Base-by-base conservation (phyloP, 2,113 vertebrate species). In the Pluvialis apricaria region DNA sequence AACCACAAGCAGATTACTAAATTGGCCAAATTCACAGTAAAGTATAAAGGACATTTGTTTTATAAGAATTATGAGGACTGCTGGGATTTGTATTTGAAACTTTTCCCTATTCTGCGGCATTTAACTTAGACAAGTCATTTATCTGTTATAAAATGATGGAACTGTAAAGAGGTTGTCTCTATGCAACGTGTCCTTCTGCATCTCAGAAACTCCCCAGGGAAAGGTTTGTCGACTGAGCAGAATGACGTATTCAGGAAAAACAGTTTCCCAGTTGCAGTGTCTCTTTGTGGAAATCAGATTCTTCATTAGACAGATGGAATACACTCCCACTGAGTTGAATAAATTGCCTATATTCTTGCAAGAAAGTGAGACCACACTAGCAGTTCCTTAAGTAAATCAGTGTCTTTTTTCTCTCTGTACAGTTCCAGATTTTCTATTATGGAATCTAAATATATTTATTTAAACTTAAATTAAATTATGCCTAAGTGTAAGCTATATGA, bases 271-370 rank as follows among this genome's bases (percentile, higher is more conserved):
- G 55, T 73, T 92, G 90, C 90, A 78, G 31, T 55, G 38, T 29
- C 80, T 95, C 93, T 96, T 94, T 75, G 88, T 89, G 52, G 58
- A 86, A 94, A 94, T 91, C 92, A 91, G 88, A 78, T 89, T 76
- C 72, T 95, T 95, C 96, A 96, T 96, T 95, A 96, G 91, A 95
- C 95, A 96, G 93, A 95, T 89, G 95, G 94, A 96, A 96, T 96
- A 94, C 83, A 87, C 91, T 95, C 83, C 91, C 81, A 94, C 92
- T 82, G 88, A 92, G 78, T 49, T 85, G 94, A 97, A 96, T 85
- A 95, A 94, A 97, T 95, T 95, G 82, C 32, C 90, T 90, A 71
- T 79, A 87, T 86, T 91, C 73, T 92, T 92, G 57, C 73, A 94
- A 87, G 77, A 94, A 95, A 96, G 83, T 90, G 88, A 83, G 64